These are phyloP conservation scores for Heliornis fulica DNA, from an alignment of 2,113 vertebrate species.

Conservation along the genomic window DNA sequence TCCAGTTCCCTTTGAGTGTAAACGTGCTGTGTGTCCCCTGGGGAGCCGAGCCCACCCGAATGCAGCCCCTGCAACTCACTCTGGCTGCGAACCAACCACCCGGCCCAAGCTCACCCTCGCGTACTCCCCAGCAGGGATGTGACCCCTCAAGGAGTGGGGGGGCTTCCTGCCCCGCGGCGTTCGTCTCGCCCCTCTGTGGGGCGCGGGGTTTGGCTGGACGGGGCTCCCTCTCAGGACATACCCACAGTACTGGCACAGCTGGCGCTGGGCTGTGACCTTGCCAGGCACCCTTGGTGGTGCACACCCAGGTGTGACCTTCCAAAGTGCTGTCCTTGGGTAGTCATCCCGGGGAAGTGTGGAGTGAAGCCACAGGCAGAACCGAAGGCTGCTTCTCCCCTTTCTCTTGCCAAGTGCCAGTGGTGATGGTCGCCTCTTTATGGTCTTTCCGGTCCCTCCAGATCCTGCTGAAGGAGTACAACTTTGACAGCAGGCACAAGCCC, in stretches of 20 bases:
- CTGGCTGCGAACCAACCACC: neutral
- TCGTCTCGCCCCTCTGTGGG: neutral
- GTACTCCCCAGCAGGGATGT: too few relatives aligned
- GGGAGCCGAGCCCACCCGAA: neutral
- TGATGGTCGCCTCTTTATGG: neutral
- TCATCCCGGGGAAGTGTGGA: neutral
- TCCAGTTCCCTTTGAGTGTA: neutral
- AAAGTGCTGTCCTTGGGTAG: neutral
- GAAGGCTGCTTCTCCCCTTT: neutral
- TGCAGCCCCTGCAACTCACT: neutral
- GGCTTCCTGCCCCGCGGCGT: neutral
- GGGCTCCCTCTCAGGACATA: neutral
- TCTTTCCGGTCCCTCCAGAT: slow-evolving; percentile 72
- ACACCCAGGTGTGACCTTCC: accelerated
- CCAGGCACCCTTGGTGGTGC: neutral
- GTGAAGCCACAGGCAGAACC: neutral
- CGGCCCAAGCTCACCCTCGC: accelerated
- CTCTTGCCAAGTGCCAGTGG: neutral
- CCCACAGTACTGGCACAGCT: neutral
- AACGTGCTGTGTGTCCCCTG: neutral
- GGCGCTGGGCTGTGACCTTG: accelerated
- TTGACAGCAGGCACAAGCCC: slow-evolving; percentile 94
- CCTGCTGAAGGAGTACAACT: slow-evolving; percentile 96
- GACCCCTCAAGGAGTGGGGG: too few relatives aligned
- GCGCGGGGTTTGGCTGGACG: neutral